These are phyloP conservation scores for Calidris pugnax DNA, from an alignment of 2,113 vertebrate species.

Conservation along the genomic window DNA sequence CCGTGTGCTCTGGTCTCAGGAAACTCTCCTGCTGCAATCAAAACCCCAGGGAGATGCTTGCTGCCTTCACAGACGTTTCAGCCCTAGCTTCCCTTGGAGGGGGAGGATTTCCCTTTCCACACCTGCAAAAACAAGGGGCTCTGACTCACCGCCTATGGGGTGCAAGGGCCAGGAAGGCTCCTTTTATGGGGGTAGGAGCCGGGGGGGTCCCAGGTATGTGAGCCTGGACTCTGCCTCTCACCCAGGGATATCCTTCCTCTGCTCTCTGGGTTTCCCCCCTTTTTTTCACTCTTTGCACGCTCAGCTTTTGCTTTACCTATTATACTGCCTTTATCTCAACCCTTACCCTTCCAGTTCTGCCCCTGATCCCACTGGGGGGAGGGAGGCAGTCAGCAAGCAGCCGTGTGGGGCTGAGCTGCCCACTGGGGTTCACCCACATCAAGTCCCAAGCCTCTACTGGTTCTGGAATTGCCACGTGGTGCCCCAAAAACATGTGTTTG, in stretches of 20 bases:
- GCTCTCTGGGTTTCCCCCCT: neutral
- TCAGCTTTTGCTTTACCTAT: neutral
- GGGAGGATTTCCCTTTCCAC: neutral
- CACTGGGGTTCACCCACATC: neutral
- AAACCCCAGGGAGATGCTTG: neutral
- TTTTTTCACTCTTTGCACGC: rapidly evolving
- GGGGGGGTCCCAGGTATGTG: neutral
- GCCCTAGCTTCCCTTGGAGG: neutral
- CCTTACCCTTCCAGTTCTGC: neutral
- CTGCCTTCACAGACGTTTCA: neutral
- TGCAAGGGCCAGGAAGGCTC: neutral
- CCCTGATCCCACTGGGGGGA: neutral
- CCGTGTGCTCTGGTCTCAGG: neutral
- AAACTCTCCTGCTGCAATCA: neutral
- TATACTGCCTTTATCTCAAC: neutral
- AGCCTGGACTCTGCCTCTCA: neutral
- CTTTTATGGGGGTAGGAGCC: rapidly evolving
- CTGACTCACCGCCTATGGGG: neutral
- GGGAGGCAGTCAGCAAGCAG: neutral
- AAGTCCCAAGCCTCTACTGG: neutral
- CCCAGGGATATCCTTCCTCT: neutral
- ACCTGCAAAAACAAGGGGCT: neutral
- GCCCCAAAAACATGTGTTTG: rapidly evolving
- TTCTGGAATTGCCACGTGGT: neutral
- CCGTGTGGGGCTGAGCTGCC: neutral